These are phyloP conservation scores for Drosophila prolongata DNA, from an alignment of 2,888 invertebrate species.

Conservation along the genomic window DNA sequence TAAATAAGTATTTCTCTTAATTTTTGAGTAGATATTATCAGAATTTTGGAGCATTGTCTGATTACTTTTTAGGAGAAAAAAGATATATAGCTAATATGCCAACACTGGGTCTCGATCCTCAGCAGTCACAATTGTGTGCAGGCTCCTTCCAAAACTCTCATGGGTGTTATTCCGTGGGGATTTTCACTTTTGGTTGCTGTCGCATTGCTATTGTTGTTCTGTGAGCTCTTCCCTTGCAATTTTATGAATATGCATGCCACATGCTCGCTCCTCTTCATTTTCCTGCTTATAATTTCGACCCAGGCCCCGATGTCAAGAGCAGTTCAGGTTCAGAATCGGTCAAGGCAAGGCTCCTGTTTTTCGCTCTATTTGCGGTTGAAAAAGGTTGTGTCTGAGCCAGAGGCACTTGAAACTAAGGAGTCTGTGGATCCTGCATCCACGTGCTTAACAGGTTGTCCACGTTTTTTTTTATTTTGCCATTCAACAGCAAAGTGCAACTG, in stretches of 20 bases:
- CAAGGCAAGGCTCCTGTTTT: constrained; percentile 41
- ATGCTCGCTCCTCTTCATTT: constrained; percentile 21
- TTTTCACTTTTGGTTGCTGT: constrained; percentile 56
- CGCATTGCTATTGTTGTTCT: constrained; percentile 41
- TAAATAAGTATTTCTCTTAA: no score
- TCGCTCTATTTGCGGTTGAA: constrained; percentile 21
- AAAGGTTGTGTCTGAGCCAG: constrained; percentile 26
- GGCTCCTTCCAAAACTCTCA: constrained; percentile 10
- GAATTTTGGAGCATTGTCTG: no score
- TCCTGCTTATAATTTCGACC: constrained; percentile 37
- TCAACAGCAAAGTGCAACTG: constrained; percentile 17
- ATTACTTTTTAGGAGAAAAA: no score
- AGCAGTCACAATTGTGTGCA: constrained; percentile 38
- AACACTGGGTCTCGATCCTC: background rate
- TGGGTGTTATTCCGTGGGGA: constrained; percentile 57
- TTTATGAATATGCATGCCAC: constrained; percentile 69
- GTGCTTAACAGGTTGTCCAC: constrained; percentile 50
- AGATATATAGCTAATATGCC: background rate
- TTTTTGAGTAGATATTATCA: no score
- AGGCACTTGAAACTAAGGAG: constrained; percentile 17
- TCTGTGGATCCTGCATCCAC: constrained; percentile 23
- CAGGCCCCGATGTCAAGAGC: constrained; percentile 52
- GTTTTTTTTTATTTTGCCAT: constrained; percentile 15
- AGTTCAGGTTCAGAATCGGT: constrained; percentile 56
- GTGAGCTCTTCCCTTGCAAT: constrained; percentile 49